Percentiles rank a stretch among this genome's conserved stretches.
Conservation (phyloP, 2,888 invertebrate genomes). For the Podabrus alpinus region DNA sequence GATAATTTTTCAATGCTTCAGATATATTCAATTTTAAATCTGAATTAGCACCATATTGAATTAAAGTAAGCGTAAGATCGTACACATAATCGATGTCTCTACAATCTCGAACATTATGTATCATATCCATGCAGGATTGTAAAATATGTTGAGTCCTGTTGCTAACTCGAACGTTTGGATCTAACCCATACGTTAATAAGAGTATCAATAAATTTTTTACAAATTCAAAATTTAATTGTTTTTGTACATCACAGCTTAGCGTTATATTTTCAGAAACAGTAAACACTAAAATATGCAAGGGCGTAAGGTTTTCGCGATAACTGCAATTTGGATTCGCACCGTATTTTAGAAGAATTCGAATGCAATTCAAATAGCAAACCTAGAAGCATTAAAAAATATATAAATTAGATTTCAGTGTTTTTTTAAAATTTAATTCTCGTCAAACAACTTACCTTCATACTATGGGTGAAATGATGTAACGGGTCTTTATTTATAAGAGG, state of each 20-base stretch:
- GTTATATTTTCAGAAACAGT: slow-evolving; percentile 73
- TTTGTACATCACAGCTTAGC: slow-evolving; percentile 68
- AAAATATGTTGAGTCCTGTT: slow-evolving; percentile 71
- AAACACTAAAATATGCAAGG: slow-evolving; percentile 71
- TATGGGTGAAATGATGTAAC: slow-evolving; percentile 71
- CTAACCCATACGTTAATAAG: slow-evolving; percentile 69
- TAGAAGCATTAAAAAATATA: slow-evolving; percentile 42
- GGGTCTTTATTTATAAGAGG: slow-evolving; percentile 77
- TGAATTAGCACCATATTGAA: slow-evolving; percentile 77
- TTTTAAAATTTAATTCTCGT: background rate
- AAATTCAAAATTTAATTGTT: slow-evolving; percentile 70
- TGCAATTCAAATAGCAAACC: slow-evolving; percentile 74
- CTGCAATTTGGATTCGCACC: slow-evolving; percentile 77
- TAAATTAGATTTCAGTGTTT: background rate
- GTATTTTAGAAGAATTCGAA: slow-evolving; percentile 68
- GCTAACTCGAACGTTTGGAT: slow-evolving; percentile 65
- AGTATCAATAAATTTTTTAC: slow-evolving; percentile 69
- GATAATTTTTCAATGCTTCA: slow-evolving; percentile 54
- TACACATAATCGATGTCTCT: slow-evolving; percentile 72
- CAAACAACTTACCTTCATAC: slow-evolving; percentile 65
- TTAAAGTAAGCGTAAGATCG: slow-evolving; percentile 69
- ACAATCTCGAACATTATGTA: slow-evolving; percentile 68
- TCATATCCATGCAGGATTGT: slow-evolving; percentile 71
- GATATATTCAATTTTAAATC: slow-evolving; percentile 63
- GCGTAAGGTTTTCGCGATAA: slow-evolving; percentile 69